Conservation (phyloP, 2,113 vertebrate genomes). For the Neopipo cinnamomea region DNA sequence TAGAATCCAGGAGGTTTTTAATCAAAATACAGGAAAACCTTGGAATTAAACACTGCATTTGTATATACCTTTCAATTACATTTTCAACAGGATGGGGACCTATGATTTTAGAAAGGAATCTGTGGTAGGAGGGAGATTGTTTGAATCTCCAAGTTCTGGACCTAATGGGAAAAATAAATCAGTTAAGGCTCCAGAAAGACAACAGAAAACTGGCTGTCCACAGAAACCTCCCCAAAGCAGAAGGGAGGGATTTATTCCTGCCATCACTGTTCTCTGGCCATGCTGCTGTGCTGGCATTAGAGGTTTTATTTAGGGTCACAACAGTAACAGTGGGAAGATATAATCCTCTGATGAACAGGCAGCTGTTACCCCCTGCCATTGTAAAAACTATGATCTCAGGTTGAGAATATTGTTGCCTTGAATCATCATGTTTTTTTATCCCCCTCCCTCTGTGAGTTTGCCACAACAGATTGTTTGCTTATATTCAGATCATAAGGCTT, state of each 20-base stretch:
- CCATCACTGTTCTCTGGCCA: rapidly evolving
- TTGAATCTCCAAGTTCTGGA: not conserved
- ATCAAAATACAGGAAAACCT: not conserved
- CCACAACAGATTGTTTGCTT: not conserved
- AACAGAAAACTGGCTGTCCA: not conserved
- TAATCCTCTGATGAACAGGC: not conserved
- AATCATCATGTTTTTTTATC: slow-evolving; percentile 6
- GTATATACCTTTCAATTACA: not conserved
- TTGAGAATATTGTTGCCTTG: not conserved
- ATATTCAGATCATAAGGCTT: not conserved
- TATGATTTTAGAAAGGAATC: not conserved
- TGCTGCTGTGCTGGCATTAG: not conserved
- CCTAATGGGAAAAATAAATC: not conserved
- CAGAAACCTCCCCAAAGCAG: not conserved
- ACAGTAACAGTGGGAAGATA: not conserved
- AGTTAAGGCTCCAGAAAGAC: not conserved
- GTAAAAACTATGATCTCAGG: not conserved
- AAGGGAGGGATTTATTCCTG: not conserved
- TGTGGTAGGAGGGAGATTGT: not conserved
- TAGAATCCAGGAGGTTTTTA: not conserved
- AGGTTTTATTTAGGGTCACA: slow-evolving; percentile 12
- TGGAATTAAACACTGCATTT: not conserved
- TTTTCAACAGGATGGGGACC: not conserved
- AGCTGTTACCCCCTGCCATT: not conserved
- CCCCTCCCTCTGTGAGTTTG: not conserved